Evolutionary conservation across 1,140 invertebrate genomes (phyloP), one percentile per base, ranked within the genome.

Genomic region (Formica exsecta): DNA sequence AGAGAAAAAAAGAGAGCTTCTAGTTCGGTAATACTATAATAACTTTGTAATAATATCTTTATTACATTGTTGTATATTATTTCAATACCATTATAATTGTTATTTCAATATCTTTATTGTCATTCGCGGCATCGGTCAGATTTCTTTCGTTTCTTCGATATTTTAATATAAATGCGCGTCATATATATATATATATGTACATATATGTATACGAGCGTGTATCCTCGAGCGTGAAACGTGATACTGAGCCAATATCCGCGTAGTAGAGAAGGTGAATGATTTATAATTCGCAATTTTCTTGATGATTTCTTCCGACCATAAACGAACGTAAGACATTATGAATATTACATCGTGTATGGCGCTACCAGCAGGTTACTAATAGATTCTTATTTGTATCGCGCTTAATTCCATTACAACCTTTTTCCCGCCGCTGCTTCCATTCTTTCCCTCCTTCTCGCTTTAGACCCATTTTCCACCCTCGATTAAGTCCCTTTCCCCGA

Each of bases 271-370:
- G 84, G 29, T 61, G 3, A 19, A 13, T 48, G 41, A 86, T 91
- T 91, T 81, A 91, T 92, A 92, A 92, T 91, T 91, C 87, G 90
- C 87, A 87, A 92, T 92, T 91, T 89, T 87, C 87, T 87, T 83
- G 87, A 92, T 92, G 87, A 91, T 92, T 92, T 91, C 89, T 87
- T 85, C 54, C 57, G 85, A 80, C 64, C 86, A 86, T 89, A 92
- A 92, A 89, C 91, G 91, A 89, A 76, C 81, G 86, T 81, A 87
- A 79, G 70, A 54, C 81, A 70, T 68, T 89, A 93, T 93, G 92
- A 93, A 93, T 93, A 93, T 93, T 93, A 91, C 92, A 93, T 93
- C 90, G 87, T 92, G 84, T 91, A 92, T 86, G 71, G 86, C 85
- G 84, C 81, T 11, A 77, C 75, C 86, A 85, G 75, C 84, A 86